These are phyloP conservation scores for Apteryx mantelli DNA, from an alignment of 2,113 vertebrate genomes.

Conservation along the genomic window DNA sequence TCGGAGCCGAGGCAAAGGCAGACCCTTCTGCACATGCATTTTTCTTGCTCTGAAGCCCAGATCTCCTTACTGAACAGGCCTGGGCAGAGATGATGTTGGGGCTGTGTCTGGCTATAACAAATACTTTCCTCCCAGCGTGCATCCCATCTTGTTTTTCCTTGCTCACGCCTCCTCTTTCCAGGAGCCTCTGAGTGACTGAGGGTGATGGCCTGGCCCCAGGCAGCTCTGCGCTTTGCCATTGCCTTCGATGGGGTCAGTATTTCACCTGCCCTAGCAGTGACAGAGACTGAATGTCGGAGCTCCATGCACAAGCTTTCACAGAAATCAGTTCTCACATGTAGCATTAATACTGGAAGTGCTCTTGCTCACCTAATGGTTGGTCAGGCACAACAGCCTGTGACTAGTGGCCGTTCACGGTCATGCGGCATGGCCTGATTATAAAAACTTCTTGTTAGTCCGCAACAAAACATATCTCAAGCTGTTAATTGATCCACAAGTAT, in stretches of 20 bases:
- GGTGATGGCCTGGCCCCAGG: background rate
- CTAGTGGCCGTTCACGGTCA: background rate
- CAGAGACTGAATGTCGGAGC: conserved; percentile 15
- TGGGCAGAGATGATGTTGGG: background rate
- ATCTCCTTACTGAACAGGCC: background rate
- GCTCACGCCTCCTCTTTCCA: background rate
- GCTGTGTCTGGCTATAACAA: background rate
- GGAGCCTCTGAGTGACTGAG: background rate
- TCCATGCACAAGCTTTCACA: background rate
- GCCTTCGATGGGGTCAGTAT: background rate
- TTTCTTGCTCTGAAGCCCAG: background rate
- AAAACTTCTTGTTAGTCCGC: background rate
- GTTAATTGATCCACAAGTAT: conserved; percentile 50
- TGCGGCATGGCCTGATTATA: background rate
- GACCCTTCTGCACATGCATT: background rate
- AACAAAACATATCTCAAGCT: background rate
- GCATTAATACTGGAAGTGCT: conserved; percentile 17
- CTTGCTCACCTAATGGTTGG: background rate
- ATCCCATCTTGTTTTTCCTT: background rate
- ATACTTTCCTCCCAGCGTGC: background rate
- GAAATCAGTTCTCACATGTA: conserved; percentile 18
- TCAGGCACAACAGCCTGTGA: conserved; percentile 31
- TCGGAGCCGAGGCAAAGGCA: background rate
- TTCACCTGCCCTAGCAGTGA: background rate
- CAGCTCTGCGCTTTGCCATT: conserved; percentile 10